Percentiles rank a stretch among this genome's conserved stretches.
Evolutionary conservation across 2,888 invertebrate genomes (phyloP).

Genomic region (Acleris literana): DNA sequence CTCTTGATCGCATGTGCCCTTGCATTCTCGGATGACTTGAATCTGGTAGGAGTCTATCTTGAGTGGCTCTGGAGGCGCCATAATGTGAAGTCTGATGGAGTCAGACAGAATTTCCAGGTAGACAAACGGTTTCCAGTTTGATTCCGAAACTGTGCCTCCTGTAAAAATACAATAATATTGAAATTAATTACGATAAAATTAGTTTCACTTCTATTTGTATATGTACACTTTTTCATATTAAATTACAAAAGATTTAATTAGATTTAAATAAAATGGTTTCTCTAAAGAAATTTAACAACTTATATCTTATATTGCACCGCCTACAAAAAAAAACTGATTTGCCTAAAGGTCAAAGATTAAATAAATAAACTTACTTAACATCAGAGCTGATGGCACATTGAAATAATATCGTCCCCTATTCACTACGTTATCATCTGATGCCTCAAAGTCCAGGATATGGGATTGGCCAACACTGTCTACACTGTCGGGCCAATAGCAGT

Average conservation of each 20-base stretch:
- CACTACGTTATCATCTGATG: slow-evolving; percentile 61
- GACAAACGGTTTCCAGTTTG: slow-evolving; percentile 73
- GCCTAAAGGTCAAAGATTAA: no score
- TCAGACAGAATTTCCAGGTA: slow-evolving; percentile 70
- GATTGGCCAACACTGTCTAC: slow-evolving; percentile 63
- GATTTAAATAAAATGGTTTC: neutral
- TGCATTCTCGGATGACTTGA: slow-evolving; percentile 56
- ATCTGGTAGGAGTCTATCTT: slow-evolving; percentile 61
- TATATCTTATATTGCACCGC: no score
- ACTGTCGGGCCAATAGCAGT: slow-evolving; percentile 71
- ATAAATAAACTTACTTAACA: slow-evolving; percentile 78
- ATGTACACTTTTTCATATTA: no score
- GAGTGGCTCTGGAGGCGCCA: slow-evolving; percentile 64
- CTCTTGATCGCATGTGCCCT: slow-evolving; percentile 46
- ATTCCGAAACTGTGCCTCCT: slow-evolving; percentile 41
- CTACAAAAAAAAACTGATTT: no score
- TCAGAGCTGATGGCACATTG: slow-evolving; percentile 70
- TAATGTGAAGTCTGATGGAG: slow-evolving; percentile 64
- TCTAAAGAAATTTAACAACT: slow-evolving; percentile 44
- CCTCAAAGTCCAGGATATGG: slow-evolving; percentile 72
- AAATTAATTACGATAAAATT: neutral
- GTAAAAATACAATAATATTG: neutral
- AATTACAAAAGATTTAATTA: no score
- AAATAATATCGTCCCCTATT: slow-evolving; percentile 74
- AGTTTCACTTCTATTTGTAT: neutral